These are phyloP conservation scores for Heteropelma amictum DNA, from an alignment of 2,888 invertebrate genomes.

Conservation along the genomic window DNA sequence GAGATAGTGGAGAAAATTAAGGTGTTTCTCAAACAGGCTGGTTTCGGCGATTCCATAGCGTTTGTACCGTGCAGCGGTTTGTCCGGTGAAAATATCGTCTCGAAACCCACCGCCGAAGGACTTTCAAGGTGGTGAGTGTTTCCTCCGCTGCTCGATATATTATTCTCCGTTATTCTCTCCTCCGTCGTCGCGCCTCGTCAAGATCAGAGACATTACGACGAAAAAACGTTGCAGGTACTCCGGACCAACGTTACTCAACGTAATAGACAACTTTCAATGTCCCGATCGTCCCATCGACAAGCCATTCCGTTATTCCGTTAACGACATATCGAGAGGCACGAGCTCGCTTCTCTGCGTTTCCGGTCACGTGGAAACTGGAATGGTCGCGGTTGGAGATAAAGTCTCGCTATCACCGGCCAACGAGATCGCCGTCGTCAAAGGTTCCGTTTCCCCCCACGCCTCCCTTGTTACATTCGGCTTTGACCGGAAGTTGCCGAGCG, in stretches of 20 bases:
- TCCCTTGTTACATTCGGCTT: background rate
- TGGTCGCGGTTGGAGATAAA: constrained; percentile 91
- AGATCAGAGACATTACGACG: too few species aligned
- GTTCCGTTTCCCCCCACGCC: constrained; percentile 69
- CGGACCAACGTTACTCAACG: constrained; percentile 90
- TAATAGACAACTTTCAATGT: constrained; percentile 91
- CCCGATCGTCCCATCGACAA: constrained; percentile 92
- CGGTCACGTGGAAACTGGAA: constrained; percentile 95
- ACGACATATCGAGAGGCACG: constrained; percentile 96
- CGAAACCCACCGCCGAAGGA: constrained; percentile 83
- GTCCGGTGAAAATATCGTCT: constrained; percentile 94
- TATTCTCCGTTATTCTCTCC: too few species aligned
- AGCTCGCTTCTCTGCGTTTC: constrained; percentile 94
- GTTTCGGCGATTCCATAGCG: constrained; percentile 93
- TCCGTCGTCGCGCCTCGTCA: too few species aligned
- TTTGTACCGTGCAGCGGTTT: constrained; percentile 98
- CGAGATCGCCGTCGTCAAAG: constrained; percentile 90
- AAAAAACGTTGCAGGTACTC: constrained; percentile 87
- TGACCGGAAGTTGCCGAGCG: background rate
- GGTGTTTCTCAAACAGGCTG: constrained; percentile 92
- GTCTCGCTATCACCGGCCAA: constrained; percentile 91
- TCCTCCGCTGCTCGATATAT: background rate
- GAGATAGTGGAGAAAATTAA: constrained; percentile 92
- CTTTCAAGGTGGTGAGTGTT: constrained; percentile 81
- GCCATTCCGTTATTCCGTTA: constrained; percentile 94